A percentile compares a stretch with the other conserved stretches of the same genome.
These are phyloP conservation scores for Orthosia cruda DNA, from an alignment of 2,888 invertebrate genomes.

Conservation along the genomic window DNA sequence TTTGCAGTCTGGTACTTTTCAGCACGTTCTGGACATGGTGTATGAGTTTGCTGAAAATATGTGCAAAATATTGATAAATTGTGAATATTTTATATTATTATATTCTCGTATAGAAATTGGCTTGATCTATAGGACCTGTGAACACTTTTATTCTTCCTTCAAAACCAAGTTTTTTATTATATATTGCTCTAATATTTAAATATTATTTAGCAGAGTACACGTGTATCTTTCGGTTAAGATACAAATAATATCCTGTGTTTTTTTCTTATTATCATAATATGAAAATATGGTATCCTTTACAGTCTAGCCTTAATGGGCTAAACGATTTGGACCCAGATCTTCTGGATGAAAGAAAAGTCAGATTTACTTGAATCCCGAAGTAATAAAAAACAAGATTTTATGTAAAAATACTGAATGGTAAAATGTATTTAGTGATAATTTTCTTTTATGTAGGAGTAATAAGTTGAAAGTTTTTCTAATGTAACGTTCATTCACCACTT, in stretches of 20 bases:
- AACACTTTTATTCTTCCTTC: too few relatives aligned
- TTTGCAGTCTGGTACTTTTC: constrained; percentile 4
- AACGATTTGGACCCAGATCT: constrained; percentile 36
- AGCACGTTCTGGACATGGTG: not conserved
- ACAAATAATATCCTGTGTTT: not conserved
- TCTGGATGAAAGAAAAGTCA: constrained; percentile 34
- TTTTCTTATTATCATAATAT: constrained; percentile 9
- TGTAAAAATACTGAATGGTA: constrained; percentile 37
- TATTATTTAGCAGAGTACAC: not conserved
- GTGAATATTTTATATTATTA: too few relatives aligned
- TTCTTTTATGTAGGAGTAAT: constrained; percentile 24
- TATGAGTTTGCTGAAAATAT: not conserved
- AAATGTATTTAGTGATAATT: constrained; percentile 20
- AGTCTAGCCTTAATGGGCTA: constrained; percentile 1
- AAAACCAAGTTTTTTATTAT: not conserved
- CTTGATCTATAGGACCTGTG: too few relatives aligned
- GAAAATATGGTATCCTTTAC: constrained; percentile 14
- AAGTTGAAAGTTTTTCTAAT: too few relatives aligned
- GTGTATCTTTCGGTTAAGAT: not conserved
- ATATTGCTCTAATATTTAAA: not conserved
- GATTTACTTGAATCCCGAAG: constrained; percentile 22
- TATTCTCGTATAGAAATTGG: too few relatives aligned
- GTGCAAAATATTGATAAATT: not conserved
- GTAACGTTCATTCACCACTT: too few relatives aligned
- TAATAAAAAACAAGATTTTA: constrained; percentile 35